Percentiles rank a stretch among this genome's conserved stretches.
Evolutionary conservation across 2,888 invertebrate genomes (phyloP).

Genomic region (Perizoma flavofasciatum): DNA sequence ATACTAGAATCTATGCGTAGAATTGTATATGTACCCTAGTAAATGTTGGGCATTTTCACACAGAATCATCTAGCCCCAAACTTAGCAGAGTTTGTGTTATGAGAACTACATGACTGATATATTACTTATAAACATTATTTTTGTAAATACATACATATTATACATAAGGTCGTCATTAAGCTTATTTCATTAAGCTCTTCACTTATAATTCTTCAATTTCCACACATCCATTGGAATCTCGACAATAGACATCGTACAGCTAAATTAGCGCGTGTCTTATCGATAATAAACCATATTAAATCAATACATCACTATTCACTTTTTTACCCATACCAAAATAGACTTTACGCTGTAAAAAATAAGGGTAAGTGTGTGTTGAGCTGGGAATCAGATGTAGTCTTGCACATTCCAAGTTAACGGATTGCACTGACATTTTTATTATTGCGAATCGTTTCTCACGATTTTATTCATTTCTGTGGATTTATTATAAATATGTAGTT

Average conservation of each 20-base stretch:
- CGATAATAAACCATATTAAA: slow-evolving; percentile 67
- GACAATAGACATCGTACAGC: slow-evolving; percentile 43
- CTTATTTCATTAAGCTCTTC: neutral
- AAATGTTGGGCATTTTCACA: too few species aligned
- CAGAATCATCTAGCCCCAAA: too few species aligned
- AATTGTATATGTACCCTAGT: too few species aligned
- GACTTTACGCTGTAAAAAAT: slow-evolving; percentile 34
- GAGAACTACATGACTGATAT: too few species aligned
- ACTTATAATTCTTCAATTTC: slow-evolving; percentile 20
- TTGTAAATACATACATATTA: too few species aligned
- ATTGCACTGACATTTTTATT: slow-evolving; percentile 70
- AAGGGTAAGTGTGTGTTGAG: neutral
- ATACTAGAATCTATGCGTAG: too few species aligned
- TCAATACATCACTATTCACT: slow-evolving; percentile 49
- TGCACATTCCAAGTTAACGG: slow-evolving; percentile 46
- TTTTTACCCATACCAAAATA: slow-evolving; percentile 36
- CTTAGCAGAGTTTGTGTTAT: too few species aligned
- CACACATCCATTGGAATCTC: slow-evolving; percentile 30
- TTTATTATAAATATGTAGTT: slow-evolving; percentile 38
- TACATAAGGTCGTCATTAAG: too few species aligned
- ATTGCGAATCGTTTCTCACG: slow-evolving; percentile 73
- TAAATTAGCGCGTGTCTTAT: slow-evolving; percentile 77
- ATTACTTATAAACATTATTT: too few species aligned
- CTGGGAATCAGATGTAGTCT: neutral
- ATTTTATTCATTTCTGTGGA: slow-evolving; percentile 38